Evolutionary conservation across 2,797 vertebrate species (phyloP).

Genomic region (Parotocinclus haroldoi): DNA sequence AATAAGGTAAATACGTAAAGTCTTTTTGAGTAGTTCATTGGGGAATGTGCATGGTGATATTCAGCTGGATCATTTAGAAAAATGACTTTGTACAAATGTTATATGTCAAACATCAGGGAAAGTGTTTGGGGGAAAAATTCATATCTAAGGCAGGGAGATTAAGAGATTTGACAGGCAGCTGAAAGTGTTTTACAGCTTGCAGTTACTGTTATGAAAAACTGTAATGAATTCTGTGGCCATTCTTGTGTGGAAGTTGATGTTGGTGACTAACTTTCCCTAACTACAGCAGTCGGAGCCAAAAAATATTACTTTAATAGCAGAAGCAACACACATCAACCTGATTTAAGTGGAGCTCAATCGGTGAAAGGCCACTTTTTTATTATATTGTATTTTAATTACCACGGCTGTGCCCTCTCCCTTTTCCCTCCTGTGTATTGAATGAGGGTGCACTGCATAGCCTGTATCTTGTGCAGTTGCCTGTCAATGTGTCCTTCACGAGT

Average conservation of each 20-base stretch:
- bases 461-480: conserved; percentile 70
- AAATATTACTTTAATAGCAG: conserved; percentile 24
- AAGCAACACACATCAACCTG: conserved; percentile 16
- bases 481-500: conserved; percentile 81
- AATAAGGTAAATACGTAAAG: too few relatives aligned
- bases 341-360: conserved; percentile 32
- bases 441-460: conserved; percentile 56
- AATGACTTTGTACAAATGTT: too few relatives aligned
- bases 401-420: conserved; percentile 1
- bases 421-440: conserved; percentile 44
- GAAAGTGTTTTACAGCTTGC: neutral
- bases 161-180: conserved; percentile 12
- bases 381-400: conserved; percentile 40
- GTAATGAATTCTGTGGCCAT: conserved; percentile 7
- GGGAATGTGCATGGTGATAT: too few relatives aligned
- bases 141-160: too few relatives aligned
- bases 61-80: too few relatives aligned
- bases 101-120: too few relatives aligned
- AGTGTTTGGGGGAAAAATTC: too few relatives aligned
- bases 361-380: conserved; percentile 50
- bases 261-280: neutral
- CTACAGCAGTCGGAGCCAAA: too few relatives aligned
- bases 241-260: neutral
- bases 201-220: conserved; percentile 9
- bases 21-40: too few relatives aligned